These are phyloP conservation scores for Bellardia bayeri DNA, from an alignment of 2,888 invertebrate genomes.

Conservation along the genomic window DNA sequence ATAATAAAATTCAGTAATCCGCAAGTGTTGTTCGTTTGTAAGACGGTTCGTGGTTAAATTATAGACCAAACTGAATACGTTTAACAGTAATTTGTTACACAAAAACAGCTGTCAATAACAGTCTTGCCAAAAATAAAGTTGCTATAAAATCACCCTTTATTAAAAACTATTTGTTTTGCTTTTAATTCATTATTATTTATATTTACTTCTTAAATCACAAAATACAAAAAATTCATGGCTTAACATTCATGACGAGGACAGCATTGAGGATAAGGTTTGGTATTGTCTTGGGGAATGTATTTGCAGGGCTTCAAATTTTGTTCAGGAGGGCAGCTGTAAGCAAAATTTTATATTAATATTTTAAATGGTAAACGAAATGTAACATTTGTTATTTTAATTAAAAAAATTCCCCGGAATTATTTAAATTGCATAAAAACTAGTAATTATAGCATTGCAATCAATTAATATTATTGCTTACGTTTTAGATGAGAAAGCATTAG, in stretches of 20 bases:
- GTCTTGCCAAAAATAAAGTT: too few relatives aligned
- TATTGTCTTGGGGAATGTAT: slow-evolving; percentile 71
- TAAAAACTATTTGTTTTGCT: background rate
- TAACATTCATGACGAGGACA: slow-evolving; percentile 74
- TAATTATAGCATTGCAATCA: too few relatives aligned
- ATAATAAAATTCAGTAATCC: too few relatives aligned
- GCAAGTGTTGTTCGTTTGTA: too few relatives aligned
- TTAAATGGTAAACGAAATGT: too few relatives aligned
- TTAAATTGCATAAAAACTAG: too few relatives aligned
- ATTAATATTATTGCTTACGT: slow-evolving; percentile 70
- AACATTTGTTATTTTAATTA: too few relatives aligned
- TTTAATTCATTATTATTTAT: slow-evolving; percentile 7
- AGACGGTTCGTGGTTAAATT: too few relatives aligned
- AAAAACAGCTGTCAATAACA: too few relatives aligned
- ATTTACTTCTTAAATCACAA: background rate
- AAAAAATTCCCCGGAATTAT: too few relatives aligned
- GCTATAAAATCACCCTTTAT: background rate
- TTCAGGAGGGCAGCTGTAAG: slow-evolving; percentile 73
- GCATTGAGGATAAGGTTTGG: slow-evolving; percentile 77
- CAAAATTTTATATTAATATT: background rate
- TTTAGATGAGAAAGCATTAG: slow-evolving; percentile 54
- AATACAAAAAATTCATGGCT: background rate
- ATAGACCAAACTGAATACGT: too few relatives aligned
- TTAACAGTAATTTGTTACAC: too few relatives aligned
- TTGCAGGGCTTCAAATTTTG: slow-evolving; percentile 73